Evolutionary conservation across 2,888 invertebrate species (phyloP).

Genomic region (Andrena minutula): DNA sequence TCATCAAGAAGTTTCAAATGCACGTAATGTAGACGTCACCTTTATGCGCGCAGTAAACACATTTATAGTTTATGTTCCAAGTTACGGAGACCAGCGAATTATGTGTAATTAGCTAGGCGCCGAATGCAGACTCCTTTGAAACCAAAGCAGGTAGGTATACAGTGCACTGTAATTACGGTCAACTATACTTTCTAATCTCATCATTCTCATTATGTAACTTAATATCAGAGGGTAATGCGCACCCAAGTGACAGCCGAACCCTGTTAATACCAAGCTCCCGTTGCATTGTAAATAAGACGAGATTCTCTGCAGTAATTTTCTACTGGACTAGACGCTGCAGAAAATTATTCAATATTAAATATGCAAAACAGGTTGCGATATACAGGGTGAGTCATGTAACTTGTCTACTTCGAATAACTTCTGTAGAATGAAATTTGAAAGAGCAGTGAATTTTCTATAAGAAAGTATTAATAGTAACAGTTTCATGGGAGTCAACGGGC

Average conservation of each 20-base stretch:
- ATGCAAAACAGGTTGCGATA: not conserved
- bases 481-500: no score
- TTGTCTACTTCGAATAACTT: no score
- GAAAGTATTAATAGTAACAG: no score
- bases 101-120: not conserved
- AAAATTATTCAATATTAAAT: not conserved
- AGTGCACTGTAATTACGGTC: constrained; percentile 10
- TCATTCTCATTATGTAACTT: constrained; percentile 20
- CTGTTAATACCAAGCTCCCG: not conserved
- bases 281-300: constrained; percentile 1
- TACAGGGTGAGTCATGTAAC: no score
- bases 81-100: not conserved
- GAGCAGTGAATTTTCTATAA: no score
- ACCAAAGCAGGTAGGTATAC: constrained; percentile 12
- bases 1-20: not conserved
- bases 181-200: constrained; percentile 17
- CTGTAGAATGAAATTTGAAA: no score
- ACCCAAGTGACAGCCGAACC: not conserved
- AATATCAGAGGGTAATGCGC: not conserved
- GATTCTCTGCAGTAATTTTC: not conserved
- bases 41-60: not conserved
- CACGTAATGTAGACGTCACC: not conserved
- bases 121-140: constrained; percentile 21
- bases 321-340: not conserved
- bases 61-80: not conserved